Base-by-base conservation (phyloP, 2,888 invertebrate genomes). In the Ichneumon xanthorius region DNA sequence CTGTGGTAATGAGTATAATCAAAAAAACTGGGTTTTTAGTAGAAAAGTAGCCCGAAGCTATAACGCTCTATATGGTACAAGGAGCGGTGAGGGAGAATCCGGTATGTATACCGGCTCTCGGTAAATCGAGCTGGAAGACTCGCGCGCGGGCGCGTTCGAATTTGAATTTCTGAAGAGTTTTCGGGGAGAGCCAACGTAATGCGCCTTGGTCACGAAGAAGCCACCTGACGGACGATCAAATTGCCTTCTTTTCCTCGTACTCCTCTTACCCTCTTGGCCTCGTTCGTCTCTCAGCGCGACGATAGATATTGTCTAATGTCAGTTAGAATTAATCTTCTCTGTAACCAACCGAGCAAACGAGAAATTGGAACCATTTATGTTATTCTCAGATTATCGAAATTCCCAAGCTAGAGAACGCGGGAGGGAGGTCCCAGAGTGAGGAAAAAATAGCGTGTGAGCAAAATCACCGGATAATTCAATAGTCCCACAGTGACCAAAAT, bases 1-100 rank as follows among this genome's bases (percentile, higher is more conserved):
- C 67, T 80, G 68, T 50, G 81, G 92, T 93, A 93, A 93, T 93
- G 91, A 93, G 93, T 93, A 92, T 93, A 93, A 93, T 93, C 93
- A 92, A 91, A 91, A 92, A 80, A 80, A n/a, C 40, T 63, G 55
- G 63, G 88, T 90, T 88, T 91, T 91, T 89, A 91, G 92, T 89
- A 91, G 92, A 88, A 89, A 91, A 90, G 88, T 89, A 92, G 92
- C 92, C 93, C 89, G 91, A 87, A 92, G 93, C 92, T 85, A 92
- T 87, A 78, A 45, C 53, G 71, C 72, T 61, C 55, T 58, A 73
- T 75, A 71, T 83, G 83, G 55, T 77, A 16, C 79, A 67, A 68
- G 50, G 6, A 53, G 26, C 58, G 72, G 30, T 48, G 63, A 65
- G 48, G 33, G 78, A 63, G 45, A 81, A 73, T 33, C 61, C 73